phyloP scores from a whole-genome alignment of 2,113 vertebrate species.

The Hemichromis elongatus region DNA sequence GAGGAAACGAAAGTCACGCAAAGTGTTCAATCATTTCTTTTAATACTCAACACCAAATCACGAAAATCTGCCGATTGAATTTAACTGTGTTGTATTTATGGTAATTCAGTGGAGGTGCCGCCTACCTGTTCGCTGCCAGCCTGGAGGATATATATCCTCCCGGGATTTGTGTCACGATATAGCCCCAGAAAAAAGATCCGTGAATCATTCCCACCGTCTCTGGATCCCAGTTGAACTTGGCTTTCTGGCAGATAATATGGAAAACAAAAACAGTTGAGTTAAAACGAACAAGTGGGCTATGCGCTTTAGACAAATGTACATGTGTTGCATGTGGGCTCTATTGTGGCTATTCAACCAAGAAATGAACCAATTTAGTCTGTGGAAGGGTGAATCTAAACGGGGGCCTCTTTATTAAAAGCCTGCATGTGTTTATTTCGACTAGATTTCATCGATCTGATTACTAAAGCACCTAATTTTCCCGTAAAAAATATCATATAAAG shows the following conservation, averaged over 20 bases:
- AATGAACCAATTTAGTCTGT: background rate
- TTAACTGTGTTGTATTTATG: background rate
- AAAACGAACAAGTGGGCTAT: background rate
- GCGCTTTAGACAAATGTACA: background rate
- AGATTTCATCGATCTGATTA: background rate
- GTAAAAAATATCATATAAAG: background rate
- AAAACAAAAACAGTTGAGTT: background rate
- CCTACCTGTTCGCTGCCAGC: slow-evolving; percentile 96
- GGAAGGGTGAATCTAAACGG: background rate
- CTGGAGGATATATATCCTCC: slow-evolving; percentile 95
- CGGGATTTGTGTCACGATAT: slow-evolving; percentile 98
- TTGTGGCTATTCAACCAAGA: background rate
- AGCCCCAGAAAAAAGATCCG: slow-evolving; percentile 98
- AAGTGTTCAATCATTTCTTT: background rate
- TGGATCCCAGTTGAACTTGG: slow-evolving; percentile 97
- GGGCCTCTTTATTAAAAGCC: background rate
- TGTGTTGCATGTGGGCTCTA: background rate
- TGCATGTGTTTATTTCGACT: background rate
- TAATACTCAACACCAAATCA: background rate
- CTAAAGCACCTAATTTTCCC: background rate
- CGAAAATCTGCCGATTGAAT: background rate
- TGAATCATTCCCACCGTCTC: slow-evolving; percentile 97
- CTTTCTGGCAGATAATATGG: slow-evolving; percentile 76
- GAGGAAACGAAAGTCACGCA: background rate
- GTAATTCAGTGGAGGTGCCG: background rate